A percentile compares a stretch with the other conserved stretches of the same genome.
Conservation (phyloP, 2,113 vertebrate species). For the Trogon surrucura region DNA sequence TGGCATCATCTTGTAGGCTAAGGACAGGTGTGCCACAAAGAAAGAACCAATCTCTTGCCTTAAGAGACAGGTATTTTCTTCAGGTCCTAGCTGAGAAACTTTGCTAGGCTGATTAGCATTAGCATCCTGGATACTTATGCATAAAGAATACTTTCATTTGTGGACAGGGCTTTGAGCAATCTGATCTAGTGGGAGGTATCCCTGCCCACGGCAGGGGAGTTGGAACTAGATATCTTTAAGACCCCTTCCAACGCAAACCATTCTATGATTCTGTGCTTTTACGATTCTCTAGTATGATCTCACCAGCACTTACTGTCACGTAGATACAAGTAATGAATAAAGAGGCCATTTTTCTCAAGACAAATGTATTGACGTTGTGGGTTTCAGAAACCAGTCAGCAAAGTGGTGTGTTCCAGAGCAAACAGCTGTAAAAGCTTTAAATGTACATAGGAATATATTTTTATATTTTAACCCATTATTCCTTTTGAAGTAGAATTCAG, state of each 20-base stretch:
- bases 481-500: background rate
- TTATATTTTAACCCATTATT: background rate
- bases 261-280: too few species aligned
- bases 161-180: too few species aligned
- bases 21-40: background rate
- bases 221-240: too few species aligned
- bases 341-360: background rate
- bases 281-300: background rate
- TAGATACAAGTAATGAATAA: background rate
- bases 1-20: background rate
- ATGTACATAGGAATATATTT: background rate
- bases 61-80: background rate
- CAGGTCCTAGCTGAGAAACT: background rate
- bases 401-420: background rate
- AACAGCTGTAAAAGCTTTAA: background rate
- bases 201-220: too few species aligned
- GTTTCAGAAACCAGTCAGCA: background rate
- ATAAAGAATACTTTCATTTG: background rate
- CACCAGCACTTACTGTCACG: background rate
- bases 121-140: background rate
- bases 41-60: background rate
- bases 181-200: too few species aligned
- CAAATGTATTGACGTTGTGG: fast-evolving
- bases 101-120: background rate
- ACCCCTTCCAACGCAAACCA: too few species aligned